Percentiles rank a stretch among this genome's conserved stretches.
Conservation (phyloP, 2,888 invertebrate genomes). For the Leptinotarsa peninsularis region DNA sequence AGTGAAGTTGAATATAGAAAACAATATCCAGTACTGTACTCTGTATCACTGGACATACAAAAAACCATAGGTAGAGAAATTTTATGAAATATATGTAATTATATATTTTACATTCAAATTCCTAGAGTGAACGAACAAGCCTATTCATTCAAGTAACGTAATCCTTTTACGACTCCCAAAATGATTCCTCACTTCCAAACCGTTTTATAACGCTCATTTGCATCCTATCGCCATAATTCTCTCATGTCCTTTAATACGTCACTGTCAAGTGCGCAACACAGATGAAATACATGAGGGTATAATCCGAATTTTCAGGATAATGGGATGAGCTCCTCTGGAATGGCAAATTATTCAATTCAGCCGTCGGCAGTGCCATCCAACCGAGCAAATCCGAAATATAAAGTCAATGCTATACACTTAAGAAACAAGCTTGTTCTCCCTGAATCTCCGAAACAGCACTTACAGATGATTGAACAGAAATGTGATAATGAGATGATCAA, state of each 20-base stretch:
- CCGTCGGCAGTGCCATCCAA: neutral
- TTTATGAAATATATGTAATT: too few relatives aligned
- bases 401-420: neutral
- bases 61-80: too few relatives aligned
- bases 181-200: constrained; percentile 26
- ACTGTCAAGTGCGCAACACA: neutral
- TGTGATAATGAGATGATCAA: constrained; percentile 18
- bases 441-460: constrained; percentile 1
- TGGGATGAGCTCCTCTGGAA: constrained; percentile 2
- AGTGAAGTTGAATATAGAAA: too few relatives aligned
- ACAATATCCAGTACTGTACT: too few relatives aligned
- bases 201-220: constrained; percentile 21
- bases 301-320: constrained; percentile 19
- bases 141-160: constrained; percentile 1
- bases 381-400: neutral
- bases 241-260: constrained; percentile 16
- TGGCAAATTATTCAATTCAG: constrained; percentile 12
- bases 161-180: constrained; percentile 21
- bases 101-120: too few relatives aligned
- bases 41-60: too few relatives aligned
- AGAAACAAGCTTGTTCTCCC: neutral
- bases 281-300: constrained; percentile 10
- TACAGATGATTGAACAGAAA: constrained; percentile 1
- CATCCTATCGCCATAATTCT: constrained; percentile 22
- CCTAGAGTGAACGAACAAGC: neutral